phyloP scores from a whole-genome alignment of 2,797 vertebrate species.

The Sebastes vulpes region DNA sequence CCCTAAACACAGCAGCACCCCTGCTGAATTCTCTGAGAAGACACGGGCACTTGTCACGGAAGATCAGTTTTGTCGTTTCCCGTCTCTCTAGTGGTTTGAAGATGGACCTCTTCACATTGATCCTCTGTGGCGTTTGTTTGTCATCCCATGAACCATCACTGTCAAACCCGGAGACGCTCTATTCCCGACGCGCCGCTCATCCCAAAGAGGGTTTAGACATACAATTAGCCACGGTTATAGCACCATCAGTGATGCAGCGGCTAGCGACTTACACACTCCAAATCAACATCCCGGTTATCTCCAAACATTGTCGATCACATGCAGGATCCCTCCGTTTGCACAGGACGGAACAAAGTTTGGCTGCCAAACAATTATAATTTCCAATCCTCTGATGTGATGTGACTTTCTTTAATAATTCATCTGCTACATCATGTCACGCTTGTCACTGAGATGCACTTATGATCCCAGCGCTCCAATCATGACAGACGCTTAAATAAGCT shows the following conservation, averaged over 20 bases:
- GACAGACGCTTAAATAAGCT: conserved; percentile 59
- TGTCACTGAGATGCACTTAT: conserved; percentile 57
- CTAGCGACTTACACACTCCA: conserved; percentile 9
- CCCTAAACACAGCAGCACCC: conserved; percentile 47
- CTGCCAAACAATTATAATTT: conserved; percentile 41
- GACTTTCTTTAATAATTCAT: conserved; percentile 65
- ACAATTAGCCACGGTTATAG: conserved; percentile 78
- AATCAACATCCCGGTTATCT: conserved; percentile 37
- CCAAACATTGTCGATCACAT: conserved; percentile 8
- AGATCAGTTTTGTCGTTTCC: conserved; percentile 62
- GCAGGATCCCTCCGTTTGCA: not conserved
- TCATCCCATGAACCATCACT: conserved; percentile 79
- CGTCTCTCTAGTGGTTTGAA: conserved; percentile 61
- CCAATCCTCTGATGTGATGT: conserved; percentile 56
- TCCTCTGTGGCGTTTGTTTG: conserved; percentile 83
- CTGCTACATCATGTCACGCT: conserved; percentile 62
- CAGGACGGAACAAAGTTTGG: conserved; percentile 43
- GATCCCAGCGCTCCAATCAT: conserved; percentile 52
- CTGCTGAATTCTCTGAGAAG: conserved; percentile 67
- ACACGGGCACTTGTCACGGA: conserved; percentile 68
- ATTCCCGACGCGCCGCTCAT: conserved; percentile 67
- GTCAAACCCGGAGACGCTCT: conserved; percentile 68
- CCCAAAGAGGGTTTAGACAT: conserved; percentile 73
- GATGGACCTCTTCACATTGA: conserved; percentile 78
- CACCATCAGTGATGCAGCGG: conserved; percentile 21